Evolutionary conservation across 2,888 invertebrate species (phyloP).

Genomic region (Balanococcus diminutus): DNA sequence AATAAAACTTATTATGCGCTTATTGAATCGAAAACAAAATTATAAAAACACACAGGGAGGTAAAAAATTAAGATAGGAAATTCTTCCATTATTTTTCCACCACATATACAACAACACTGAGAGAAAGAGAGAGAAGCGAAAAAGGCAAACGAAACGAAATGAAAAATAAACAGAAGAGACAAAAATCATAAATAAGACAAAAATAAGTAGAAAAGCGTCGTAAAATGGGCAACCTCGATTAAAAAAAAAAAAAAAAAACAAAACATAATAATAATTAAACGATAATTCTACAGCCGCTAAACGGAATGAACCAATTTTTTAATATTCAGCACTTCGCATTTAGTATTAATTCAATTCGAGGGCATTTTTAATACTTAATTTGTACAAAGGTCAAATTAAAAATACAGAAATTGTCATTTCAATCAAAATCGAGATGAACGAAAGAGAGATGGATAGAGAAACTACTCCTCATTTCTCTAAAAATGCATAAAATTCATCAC

Average conservation of each 20-base stretch:
- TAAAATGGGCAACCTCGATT: not conserved
- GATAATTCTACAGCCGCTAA: not conserved
- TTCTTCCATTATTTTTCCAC: no score
- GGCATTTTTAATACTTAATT: not conserved
- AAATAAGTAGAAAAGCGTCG: not conserved
- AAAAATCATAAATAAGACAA: not conserved
- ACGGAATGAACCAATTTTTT: not conserved
- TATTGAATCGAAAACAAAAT: not conserved
- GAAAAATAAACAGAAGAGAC: not conserved
- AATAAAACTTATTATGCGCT: not conserved
- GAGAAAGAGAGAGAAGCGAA: not conserved
- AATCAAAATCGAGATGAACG: not conserved
- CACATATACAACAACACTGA: not conserved
- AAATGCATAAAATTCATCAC: constrained; percentile 43
- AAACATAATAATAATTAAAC: not conserved
- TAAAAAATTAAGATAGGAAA: not conserved
- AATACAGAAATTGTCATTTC: constrained; percentile 6
- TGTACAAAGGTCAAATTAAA: not conserved
- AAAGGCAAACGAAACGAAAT: not conserved
- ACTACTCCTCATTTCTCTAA: not conserved
- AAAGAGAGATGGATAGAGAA: not conserved
- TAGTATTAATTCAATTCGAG: not conserved
- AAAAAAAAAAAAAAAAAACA: not conserved
- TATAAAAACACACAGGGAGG: not conserved
- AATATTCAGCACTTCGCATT: not conserved